Evolutionary conservation across 2,113 vertebrate genomes (phyloP), one percentile per base, ranked within the genome.

Genomic region (Oncorhynchus gorbuscha): DNA sequence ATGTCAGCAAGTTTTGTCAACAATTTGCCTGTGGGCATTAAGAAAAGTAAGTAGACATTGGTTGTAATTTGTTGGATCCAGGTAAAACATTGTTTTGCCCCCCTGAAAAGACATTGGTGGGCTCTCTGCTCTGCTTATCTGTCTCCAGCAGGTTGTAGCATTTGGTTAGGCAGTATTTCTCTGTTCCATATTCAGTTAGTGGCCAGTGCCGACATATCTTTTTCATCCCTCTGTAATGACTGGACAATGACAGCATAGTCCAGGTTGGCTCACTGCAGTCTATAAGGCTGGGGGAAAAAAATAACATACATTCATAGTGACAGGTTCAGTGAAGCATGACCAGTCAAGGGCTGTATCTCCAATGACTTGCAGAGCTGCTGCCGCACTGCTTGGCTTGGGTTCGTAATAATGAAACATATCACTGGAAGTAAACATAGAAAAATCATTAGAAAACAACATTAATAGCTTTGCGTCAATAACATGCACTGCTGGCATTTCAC

Each of bases 311-410:
- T 76, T 73, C 49, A 76, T 68, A 69, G 70, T 65, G 78, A 80
- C 76, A 84, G 73, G 55, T 78, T 78, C 74, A 59, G 70, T 76
- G 69, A 82, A 22, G 76, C 71, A 18, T 79, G 78, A 68, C 71
- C 45, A 71, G 48, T 71, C 30, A 24, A 76, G 67, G 80, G 39
- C 75, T 78, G 58, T 80, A 74, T 82, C 26, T 26, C 70, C 75
- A 22, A 64, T 24, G 76, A 76, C 59, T 62, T 30, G 45, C 39
- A 18, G 7, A 35, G 67, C 67, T 18, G 7, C n/a, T 69, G 67
- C 16, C 11, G 20, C 67, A 45, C 67, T 69, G 7, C 30, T 20
- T 35, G 13, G 18, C 12, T 35, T 69, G 32, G 67, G 13, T 30
- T 30, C 51, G 51, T 65, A 58, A 74, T 32, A 75, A 13, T 67